A percentile compares a stretch with the other conserved stretches of the same genome.
Evolutionary conservation across 1,140 invertebrate species (phyloP).

Genomic region (Neodiprion lecontei): DNA sequence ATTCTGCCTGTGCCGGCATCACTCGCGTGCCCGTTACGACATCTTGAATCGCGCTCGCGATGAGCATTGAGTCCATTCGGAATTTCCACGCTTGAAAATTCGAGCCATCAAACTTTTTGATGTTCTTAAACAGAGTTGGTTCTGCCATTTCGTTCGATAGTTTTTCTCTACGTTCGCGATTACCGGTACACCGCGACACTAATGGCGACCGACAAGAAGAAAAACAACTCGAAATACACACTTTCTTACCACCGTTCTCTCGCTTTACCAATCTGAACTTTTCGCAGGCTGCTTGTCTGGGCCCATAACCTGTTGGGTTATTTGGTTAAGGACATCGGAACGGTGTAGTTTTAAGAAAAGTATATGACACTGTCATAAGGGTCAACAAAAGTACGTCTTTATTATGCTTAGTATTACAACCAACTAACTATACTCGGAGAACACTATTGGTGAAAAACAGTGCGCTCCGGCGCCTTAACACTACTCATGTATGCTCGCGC

Average conservation of each 20-base stretch:
- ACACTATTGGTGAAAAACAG: too few species aligned
- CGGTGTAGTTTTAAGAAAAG: too few species aligned
- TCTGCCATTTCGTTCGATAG: constrained; percentile 18
- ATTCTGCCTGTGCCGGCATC: neutral
- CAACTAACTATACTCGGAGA: too few species aligned
- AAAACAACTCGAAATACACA: neutral
- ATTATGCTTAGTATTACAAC: too few species aligned
- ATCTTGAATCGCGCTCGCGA: constrained; percentile 19
- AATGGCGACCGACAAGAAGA: neutral
- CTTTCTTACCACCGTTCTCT: neutral
- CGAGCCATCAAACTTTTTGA: constrained; percentile 24
- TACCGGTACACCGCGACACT: neutral
- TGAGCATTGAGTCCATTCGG: neutral
- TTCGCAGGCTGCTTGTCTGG: constrained; percentile 9
- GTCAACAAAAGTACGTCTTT: too few species aligned
- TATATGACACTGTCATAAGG: too few species aligned
- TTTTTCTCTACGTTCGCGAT: neutral
- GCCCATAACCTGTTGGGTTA: constrained; percentile 27
- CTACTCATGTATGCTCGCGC: too few species aligned
- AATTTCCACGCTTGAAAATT: constrained; percentile 21
- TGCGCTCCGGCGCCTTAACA: too few species aligned
- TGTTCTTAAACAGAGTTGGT: constrained; percentile 1
- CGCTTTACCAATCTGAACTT: neutral
- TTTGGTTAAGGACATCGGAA: too few species aligned
- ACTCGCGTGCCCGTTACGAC: constrained; percentile 19